A percentile compares a stretch with the other conserved stretches of the same genome.
Conservation (phyloP, 2,113 vertebrate species). For the Erinaceus europaeus region DNA sequence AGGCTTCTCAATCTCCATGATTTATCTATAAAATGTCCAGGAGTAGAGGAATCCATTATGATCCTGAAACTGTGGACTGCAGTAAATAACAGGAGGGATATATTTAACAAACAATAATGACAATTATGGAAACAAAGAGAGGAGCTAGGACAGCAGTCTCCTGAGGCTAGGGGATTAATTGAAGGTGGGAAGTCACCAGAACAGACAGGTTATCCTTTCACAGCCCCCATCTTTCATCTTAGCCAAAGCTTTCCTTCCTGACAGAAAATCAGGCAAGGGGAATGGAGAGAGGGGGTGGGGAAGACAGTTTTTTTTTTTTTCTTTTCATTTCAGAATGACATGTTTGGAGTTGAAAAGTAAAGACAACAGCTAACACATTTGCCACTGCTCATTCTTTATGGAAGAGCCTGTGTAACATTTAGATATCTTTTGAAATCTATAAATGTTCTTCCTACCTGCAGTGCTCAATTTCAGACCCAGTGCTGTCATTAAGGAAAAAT, state of each 20-base stretch:
- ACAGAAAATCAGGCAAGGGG: neutral
- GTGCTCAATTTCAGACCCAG: constrained; percentile 69
- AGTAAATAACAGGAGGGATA: constrained; percentile 44
- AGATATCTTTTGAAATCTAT: constrained; percentile 65
- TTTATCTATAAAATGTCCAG: neutral
- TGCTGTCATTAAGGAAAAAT: constrained; percentile 67
- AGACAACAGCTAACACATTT: neutral
- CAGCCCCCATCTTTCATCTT: neutral
- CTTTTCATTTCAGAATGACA: constrained; percentile 1
- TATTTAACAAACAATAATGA: neutral
- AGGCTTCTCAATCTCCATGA: constrained; percentile 2
- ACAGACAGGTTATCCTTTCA: constrained; percentile 24
- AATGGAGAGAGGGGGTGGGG: neutral
- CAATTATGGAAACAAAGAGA: constrained; percentile 57
- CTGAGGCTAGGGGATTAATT: constrained; percentile 54
- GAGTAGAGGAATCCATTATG: constrained; percentile 20
- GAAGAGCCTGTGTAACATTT: constrained; percentile 21
- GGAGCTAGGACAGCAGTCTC: neutral
- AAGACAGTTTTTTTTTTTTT: too few relatives aligned
- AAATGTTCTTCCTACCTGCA: constrained; percentile 57
- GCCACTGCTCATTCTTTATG: constrained; percentile 32
- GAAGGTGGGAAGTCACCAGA: constrained; percentile 42
- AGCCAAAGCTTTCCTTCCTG: neutral
- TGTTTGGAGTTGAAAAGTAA: neutral
- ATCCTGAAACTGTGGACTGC: neutral